Evolutionary conservation across 2,888 invertebrate genomes (phyloP).

Genomic region (Calameuta filiformis): DNA sequence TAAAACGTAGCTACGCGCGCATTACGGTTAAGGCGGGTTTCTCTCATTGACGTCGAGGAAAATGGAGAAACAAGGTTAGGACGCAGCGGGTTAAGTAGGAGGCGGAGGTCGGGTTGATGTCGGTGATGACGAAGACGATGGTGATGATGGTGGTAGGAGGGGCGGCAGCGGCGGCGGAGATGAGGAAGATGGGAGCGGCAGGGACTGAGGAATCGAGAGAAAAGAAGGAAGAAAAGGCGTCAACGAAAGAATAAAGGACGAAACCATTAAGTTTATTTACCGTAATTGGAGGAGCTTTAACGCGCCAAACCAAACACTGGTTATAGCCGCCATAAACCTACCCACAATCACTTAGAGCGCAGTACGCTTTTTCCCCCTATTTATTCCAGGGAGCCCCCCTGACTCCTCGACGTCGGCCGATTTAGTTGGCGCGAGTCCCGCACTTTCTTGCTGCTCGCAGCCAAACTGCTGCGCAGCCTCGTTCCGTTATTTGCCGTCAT

Average conservation of each 20-base stretch:
- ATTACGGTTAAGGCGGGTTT: not conserved
- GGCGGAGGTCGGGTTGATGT: not conserved
- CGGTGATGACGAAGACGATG: not conserved
- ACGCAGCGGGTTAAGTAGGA: not conserved
- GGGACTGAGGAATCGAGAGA: not conserved
- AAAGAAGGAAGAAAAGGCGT: conserved; percentile 8
- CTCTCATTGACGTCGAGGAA: not conserved
- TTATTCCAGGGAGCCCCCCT: conserved; percentile 32
- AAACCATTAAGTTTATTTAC: conserved; percentile 58
- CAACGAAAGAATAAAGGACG: conserved; percentile 22
- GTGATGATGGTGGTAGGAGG: not conserved
- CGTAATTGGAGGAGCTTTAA: conserved; percentile 60
- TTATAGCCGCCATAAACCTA: conserved; percentile 62
- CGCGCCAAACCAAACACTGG: conserved; percentile 61
- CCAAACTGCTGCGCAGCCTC: not conserved
- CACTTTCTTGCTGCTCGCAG: not conserved
- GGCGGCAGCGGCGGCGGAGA: not conserved
- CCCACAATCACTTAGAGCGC: conserved; percentile 61
- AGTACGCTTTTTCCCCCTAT: conserved; percentile 46
- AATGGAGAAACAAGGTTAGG: not conserved
- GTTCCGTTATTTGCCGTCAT: not conserved
- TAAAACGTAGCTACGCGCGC: too few species aligned
- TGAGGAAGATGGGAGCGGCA: not conserved
- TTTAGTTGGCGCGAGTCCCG: not conserved
- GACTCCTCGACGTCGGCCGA: not conserved